A percentile compares a stretch with the other conserved stretches of the same genome.
phyloP scores from a whole-genome alignment of 2,888 invertebrate genomes.

The Smittia sp. region DNA sequence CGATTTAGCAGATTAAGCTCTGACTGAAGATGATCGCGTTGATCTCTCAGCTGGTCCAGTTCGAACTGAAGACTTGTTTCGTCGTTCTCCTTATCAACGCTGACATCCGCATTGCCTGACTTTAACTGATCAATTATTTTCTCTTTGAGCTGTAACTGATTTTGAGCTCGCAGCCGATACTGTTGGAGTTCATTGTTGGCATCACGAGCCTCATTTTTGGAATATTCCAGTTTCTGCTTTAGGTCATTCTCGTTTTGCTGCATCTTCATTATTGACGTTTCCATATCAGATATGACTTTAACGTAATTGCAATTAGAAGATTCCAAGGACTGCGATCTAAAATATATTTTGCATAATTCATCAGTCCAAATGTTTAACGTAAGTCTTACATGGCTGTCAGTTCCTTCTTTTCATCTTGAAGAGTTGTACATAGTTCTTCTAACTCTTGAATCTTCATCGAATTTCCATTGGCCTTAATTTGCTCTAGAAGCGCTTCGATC shows the following conservation, averaged over 20 bases:
- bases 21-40: slow-evolving; percentile 46
- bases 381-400: slow-evolving; percentile 42
- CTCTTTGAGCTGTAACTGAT: slow-evolving; percentile 75
- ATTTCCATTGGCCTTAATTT: slow-evolving; percentile 45
- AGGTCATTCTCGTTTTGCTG: slow-evolving; percentile 54
- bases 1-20: slow-evolving; percentile 46
- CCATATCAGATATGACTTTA: slow-evolving; percentile 51
- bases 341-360: background rate
- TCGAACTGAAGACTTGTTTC: slow-evolving; percentile 57
- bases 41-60: slow-evolving; percentile 58
- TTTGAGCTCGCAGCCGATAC: slow-evolving; percentile 75
- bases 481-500: slow-evolving; percentile 46
- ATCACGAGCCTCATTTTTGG: slow-evolving; percentile 54
- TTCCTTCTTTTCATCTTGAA: slow-evolving; percentile 47
- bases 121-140: slow-evolving; percentile 64
- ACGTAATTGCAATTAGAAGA: slow-evolving; percentile 47
- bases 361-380: background rate
- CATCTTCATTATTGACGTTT: slow-evolving; percentile 52
- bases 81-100: slow-evolving; percentile 47
- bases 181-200: slow-evolving; percentile 64
- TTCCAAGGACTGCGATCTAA: slow-evolving; percentile 31
- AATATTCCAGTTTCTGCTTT: slow-evolving; percentile 55
- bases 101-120: slow-evolving; percentile 44
- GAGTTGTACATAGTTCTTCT: slow-evolving; percentile 45
- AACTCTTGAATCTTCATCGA: slow-evolving; percentile 46